Base-by-base conservation (phyloP, 2,797 vertebrate species). In the Falco novaeseelandiae region DNA sequence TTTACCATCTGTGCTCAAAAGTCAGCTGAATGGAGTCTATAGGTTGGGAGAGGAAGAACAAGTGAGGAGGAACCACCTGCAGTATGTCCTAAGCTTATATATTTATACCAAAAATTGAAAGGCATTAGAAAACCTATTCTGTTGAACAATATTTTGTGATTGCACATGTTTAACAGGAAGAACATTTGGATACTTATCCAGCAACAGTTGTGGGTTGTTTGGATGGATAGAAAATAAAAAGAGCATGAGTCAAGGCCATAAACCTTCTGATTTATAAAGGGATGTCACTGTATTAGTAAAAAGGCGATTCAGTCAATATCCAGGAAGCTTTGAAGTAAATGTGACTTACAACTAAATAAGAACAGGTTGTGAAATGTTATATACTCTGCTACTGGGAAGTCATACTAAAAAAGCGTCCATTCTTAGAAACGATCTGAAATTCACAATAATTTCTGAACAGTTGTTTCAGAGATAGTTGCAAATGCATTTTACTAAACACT, bases 231-330 rank as follows among this genome's bases (percentile, higher is more conserved):
- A 95, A 96, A 97, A 97, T 94, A 96, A 76, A 95, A 91, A 93
- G 9, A 34, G 54, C 66, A 73, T 36, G 44, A 95, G 59, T 62
- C 86, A 94, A 97, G n/a, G 84, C 84, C 18, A 20, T 83, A 96
- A 95, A 95, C 58, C 42, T 96, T 83, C 79, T 95, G 74, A 95
- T 98, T 97, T 96, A 96, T 85, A 96, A 82, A 63, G 55, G 76
- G 72, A 61, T 62, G 86, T 80, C 69, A 88, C 79, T 91, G 55
- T 95, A 96, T 97, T 97, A 96, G 93, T 92, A 96, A 94, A 95
- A 96, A 89, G 17, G 14, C 7, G 5, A 82, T 83, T 94, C 80
- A 83, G 76, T 93, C 95, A 96, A 86, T 83, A 96, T 59, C 87
- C 70, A 85, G 84, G 79, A 96, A 94, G 51, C 49, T 70, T 86